A percentile compares a stretch with the other conserved stretches of the same genome.
These are phyloP conservation scores for Periophthalmus modestus DNA, from an alignment of 2,113 vertebrate species.

Conservation along the genomic window DNA sequence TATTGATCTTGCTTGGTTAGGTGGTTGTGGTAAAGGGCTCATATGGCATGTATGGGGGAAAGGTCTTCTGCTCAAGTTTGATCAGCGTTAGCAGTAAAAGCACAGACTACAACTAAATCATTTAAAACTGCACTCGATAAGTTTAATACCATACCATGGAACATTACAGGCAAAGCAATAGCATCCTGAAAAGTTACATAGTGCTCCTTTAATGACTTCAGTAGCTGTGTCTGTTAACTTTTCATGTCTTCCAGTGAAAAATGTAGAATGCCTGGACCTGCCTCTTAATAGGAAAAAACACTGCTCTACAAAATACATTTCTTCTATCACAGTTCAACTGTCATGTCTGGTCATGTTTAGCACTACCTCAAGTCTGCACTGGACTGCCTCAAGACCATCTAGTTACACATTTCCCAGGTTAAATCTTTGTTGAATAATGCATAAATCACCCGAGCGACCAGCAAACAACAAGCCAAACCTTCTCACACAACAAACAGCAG, in stretches of 20 bases:
- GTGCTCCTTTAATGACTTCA: neutral
- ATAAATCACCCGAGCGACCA: constrained; percentile 16
- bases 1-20: neutral
- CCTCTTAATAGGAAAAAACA: neutral
- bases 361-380: neutral
- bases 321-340: neutral
- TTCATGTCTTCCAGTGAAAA: neutral
- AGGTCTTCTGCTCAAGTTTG: neutral
- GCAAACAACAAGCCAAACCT: constrained; percentile 31
- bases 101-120: neutral
- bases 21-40: neutral
- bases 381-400: neutral
- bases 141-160: no score
- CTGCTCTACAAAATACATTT: neutral
- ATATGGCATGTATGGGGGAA: neutral
- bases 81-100: neutral
- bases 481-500: constrained; percentile 38
- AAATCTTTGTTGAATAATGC: constrained; percentile 45
- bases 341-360: neutral
- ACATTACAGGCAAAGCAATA: no score
- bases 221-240: neutral
- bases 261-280: constrained; percentile 13
- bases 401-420: constrained; percentile 24
- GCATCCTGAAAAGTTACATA: neutral
- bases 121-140: no score